A percentile compares a stretch with the other conserved stretches of the same genome.
phyloP scores from a whole-genome alignment of 2,888 invertebrate species.

The Blera fallax region DNA sequence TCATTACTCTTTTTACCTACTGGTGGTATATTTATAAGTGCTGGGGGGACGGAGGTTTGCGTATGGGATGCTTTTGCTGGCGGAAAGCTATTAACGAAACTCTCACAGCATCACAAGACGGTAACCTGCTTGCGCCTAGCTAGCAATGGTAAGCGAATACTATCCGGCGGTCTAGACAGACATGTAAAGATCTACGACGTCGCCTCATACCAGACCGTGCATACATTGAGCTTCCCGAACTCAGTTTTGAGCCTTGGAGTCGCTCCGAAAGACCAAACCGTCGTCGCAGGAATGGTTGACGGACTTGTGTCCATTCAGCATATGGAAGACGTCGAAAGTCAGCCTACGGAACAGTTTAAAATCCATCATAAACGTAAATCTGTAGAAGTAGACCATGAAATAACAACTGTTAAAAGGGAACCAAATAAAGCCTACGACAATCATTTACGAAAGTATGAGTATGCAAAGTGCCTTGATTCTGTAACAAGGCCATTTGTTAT shows the following conservation, averaged over 20 bases:
- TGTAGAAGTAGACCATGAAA: conserved; percentile 83
- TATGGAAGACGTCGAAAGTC: conserved; percentile 84
- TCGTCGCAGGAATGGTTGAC: conserved; percentile 96
- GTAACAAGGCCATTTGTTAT: conserved; percentile 85
- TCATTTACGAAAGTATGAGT: conserved; percentile 90
- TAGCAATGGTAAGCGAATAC: conserved; percentile 89
- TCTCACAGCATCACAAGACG: conserved; percentile 97
- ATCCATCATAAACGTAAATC: conserved; percentile 32
- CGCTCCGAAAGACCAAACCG: conserved; percentile 88
- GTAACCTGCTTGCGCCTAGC: conserved; percentile 93
- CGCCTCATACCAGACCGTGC: conserved; percentile 91
- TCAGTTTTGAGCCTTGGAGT: conserved; percentile 93
- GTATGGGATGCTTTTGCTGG: conserved; percentile 97
- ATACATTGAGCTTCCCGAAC: conserved; percentile 95
- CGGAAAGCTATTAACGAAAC: conserved; percentile 90
- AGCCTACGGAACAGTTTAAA: conserved; percentile 76
- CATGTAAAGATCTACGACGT: conserved; percentile 97
- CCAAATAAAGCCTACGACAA: conserved; percentile 84
- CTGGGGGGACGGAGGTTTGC: conserved; percentile 94
- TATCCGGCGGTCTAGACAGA: conserved; percentile 95
- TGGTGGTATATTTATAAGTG: conserved; percentile 94
- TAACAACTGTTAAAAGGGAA: conserved; percentile 80
- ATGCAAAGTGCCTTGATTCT: conserved; percentile 89
- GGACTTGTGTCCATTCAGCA: conserved; percentile 94
- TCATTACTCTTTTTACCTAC: conserved; percentile 93